Conservation (phyloP, 2,797 vertebrate genomes). For the Micropoecilia bifurca region DNA sequence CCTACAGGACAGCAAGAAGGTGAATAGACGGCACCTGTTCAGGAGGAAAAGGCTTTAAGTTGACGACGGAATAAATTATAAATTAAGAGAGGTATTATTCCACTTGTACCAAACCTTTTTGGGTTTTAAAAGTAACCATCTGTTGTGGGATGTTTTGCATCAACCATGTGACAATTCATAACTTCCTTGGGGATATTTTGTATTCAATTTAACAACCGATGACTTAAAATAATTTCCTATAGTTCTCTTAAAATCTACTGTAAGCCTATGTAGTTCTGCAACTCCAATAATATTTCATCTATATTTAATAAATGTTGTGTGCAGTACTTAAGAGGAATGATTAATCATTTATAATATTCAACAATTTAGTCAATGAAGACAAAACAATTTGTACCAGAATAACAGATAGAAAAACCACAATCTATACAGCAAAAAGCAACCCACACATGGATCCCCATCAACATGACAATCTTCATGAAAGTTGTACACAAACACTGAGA, state of each 20-base stretch:
- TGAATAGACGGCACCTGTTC: constrained; percentile 2
- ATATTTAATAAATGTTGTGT: background rate
- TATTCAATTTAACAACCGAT: background rate
- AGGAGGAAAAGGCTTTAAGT: background rate
- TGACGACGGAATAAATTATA: background rate
- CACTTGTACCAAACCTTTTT: background rate
- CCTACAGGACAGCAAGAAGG: background rate
- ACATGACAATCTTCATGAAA: background rate
- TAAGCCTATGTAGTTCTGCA: background rate
- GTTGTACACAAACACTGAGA: background rate
- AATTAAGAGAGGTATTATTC: background rate
- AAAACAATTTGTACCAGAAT: background rate
- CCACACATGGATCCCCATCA: background rate
- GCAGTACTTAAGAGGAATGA: background rate
- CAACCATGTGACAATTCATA: background rate
- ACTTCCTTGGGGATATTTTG: background rate
- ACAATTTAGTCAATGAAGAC: background rate
- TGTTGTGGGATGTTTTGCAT: background rate
- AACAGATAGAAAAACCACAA: background rate
- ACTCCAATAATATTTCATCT: background rate
- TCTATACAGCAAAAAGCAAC: background rate
- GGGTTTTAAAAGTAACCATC: background rate
- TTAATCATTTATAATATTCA: background rate
- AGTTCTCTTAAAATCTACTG: background rate
- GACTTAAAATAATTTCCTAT: background rate